phyloP scores from a whole-genome alignment of 2,888 invertebrate genomes.

The Euproctis similis region DNA sequence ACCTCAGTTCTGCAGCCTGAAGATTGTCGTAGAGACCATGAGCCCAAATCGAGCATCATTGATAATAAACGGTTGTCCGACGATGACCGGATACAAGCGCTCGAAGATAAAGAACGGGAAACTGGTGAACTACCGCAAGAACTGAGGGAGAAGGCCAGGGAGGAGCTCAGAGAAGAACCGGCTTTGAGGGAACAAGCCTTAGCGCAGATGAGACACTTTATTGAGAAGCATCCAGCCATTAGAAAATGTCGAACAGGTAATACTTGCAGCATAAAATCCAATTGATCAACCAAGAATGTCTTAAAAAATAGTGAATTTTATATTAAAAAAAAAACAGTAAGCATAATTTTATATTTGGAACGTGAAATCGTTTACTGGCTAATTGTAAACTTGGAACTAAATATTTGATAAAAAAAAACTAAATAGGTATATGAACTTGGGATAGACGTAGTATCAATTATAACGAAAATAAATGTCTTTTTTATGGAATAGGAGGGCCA shows the following conservation, averaged over 20 bases:
- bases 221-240: conserved; percentile 87
- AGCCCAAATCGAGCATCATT: conserved; percentile 44
- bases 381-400: no score
- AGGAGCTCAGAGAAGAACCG: conserved; percentile 88
- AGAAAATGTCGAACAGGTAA: conserved; percentile 85
- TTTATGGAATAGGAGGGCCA: no score
- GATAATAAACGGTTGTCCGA: conserved; percentile 47
- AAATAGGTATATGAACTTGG: no score
- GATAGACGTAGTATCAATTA: no score
- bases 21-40: conserved; percentile 53
- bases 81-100: conserved; percentile 47
- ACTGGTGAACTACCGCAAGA: conserved; percentile 70
- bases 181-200: conserved; percentile 83
- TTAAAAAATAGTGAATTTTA: no score
- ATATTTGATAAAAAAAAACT: no score
- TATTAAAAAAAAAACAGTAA: no score
- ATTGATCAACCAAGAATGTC: no score
- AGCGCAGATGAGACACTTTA: conserved; percentile 87
- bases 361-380: no score
- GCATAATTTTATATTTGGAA: no score
- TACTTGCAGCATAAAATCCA: no score
- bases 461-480: no score
- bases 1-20: conserved; percentile 65
- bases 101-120: conserved; percentile 58
- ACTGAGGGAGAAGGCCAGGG: conserved; percentile 78